phyloP scores from a whole-genome alignment of 2,888 invertebrate genomes.

The Allolobophora icterica region DNA sequence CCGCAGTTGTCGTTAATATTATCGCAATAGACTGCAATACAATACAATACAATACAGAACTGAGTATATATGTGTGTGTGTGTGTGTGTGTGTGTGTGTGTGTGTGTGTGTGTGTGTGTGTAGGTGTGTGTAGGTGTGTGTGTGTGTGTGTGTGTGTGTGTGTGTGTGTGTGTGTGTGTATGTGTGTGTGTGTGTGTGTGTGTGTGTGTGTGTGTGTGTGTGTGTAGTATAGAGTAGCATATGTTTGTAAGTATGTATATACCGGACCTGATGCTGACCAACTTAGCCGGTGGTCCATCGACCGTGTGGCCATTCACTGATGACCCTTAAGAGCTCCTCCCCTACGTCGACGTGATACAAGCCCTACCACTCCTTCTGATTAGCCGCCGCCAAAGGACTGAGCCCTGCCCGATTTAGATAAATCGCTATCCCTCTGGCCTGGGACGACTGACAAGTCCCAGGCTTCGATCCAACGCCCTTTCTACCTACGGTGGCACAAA shows the following conservation, averaged over 20 bases:
- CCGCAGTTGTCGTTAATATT: no score
- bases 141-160: no score
- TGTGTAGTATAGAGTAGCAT: no score
- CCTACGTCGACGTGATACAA: not conserved
- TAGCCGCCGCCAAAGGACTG: not conserved
- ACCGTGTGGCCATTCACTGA: not conserved
- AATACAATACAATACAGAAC: no score
- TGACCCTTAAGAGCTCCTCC: not conserved
- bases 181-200: no score
- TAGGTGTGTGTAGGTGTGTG: no score
- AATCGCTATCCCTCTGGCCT: not conserved
- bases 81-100: no score
- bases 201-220: no score
- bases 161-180: no score
- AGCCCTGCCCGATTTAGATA: not conserved
- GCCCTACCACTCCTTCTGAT: not conserved
- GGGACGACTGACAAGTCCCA: not conserved
- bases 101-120: no score
- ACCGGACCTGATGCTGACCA: not conserved
- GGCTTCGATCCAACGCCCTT: not conserved
- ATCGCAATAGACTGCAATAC: no score
- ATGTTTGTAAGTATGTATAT: not conserved
- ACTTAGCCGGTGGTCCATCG: not conserved
- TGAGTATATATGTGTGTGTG: no score
- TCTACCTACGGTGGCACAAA: not conserved